Evolutionary conservation across 2,797 vertebrate genomes (phyloP), one percentile per base, ranked within the genome.

Genomic region (Pelobates cultripes): DNA sequence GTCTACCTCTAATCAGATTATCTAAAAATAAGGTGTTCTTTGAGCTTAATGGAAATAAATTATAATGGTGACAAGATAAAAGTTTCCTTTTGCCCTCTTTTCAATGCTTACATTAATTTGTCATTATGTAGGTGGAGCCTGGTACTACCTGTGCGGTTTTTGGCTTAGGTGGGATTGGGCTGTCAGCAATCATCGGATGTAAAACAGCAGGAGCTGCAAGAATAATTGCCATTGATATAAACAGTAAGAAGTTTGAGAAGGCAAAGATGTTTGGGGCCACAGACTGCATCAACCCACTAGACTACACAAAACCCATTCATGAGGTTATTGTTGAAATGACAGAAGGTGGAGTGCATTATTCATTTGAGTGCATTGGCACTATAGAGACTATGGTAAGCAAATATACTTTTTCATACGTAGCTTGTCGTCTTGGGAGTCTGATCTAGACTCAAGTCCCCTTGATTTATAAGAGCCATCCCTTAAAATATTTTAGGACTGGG

Each of bases 291-390:
- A 95, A 95, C 89, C 94, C 95, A 0, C 93, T 94, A 57, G 94
- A 95, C 68, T 89, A 93, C 84, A 90, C 69, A 86, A 94, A 89
- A 74, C 93, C 95, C 78, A 87, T 95, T 79, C 93, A 95, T 86
- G 93, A 95, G 75, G 93, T 96, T 7, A 91, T 96, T 85, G 92
- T 92, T 81, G 95, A 95, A 86, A 90, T 95, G 93, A 96, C 95
- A 0, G 93, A 93, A 0, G 93, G 94, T 3, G 95, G 95, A 0
- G 94, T 95, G 70, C 94, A 96, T 88, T 95, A 94, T 82, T 94
- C 94, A 1, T 95, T 95, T 61, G 94, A 96, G 86, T 96, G 95
- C 87, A 93, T 95, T 40, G 95, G 95, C 67, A 95, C 93, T 53
- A 94, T 95, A 67, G 86, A 89, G 51, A 87, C 91, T 63, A 96